Evolutionary conservation across 2,113 vertebrate species (phyloP), one percentile per base, ranked within the genome.

Genomic region (Microcebus jonahi): DNA sequence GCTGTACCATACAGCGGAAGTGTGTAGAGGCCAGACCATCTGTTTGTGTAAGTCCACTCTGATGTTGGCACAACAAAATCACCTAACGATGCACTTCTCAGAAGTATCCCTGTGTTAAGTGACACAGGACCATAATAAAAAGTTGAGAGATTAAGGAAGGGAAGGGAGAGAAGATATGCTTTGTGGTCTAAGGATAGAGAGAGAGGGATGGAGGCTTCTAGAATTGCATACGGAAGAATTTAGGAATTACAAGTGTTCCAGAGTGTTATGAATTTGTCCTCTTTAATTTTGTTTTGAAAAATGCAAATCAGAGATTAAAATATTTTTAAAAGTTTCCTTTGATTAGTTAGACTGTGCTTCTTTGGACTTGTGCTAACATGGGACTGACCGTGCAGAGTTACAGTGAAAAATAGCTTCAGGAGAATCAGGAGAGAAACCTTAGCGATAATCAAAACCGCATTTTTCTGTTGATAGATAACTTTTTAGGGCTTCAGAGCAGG

Each of bases 271-370:
- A 31, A 6, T 36, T n/a, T 18, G 34, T 59, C 6, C 14, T 76
- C 50, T 68, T 77, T 68, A 87, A 79, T 34, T 90, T 95, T 79
- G n/a, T 70, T 65, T 84, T 91, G 23, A 70, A 89, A 87, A 36
- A 63, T 29, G 9, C 34, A 86, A 67, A 83, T 76, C 88, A n/a
- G 57, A 92, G 25, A 45, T 70, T 61, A 42, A 71, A 65, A 25
- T 70, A 36, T 23, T 81, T 70, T 57, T 8, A 0, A n/a, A n/a
- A 70, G 8, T 61, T 68, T 65, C 55, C 25, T 59, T 18, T 79
- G 81, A n/a, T 39, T 87, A n/a, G 68, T 94, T 55, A 68, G 36
- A 81, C 45, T 61, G 10, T 36, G 42, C 14, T 79, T 50, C 39
- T 96, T 42, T 90, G 75, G 27, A 15, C 27, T 80, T 8, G 21